Evolutionary conservation across 2,797 vertebrate genomes (phyloP).

Genomic region (Babyrousa celebensis): DNA sequence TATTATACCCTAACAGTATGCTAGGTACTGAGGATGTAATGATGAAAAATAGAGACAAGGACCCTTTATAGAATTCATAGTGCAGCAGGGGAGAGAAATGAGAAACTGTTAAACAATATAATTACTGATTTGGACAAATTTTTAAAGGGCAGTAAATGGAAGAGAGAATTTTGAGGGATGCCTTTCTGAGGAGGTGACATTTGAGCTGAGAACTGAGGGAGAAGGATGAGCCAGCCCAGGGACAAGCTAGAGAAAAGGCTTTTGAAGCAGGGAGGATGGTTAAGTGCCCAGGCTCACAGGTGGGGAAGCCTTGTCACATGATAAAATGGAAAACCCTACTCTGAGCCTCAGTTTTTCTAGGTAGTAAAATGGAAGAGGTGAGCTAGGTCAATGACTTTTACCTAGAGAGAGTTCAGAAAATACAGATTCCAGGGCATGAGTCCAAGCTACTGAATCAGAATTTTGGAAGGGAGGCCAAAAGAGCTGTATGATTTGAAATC

Average conservation of each 20-base stretch:
- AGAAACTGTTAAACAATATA: background rate
- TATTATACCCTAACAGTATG: background rate
- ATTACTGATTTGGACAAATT: background rate
- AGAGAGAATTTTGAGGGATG: background rate
- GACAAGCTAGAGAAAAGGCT: background rate
- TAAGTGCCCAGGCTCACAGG: background rate
- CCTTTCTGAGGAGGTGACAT: background rate
- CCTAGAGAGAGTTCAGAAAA: background rate
- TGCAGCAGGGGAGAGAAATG: background rate
- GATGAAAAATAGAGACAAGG: background rate
- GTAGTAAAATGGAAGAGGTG: background rate
- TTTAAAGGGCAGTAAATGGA: background rate
- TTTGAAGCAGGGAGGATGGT: background rate
- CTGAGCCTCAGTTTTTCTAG: background rate
- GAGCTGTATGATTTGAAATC: background rate
- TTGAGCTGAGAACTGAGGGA: background rate
- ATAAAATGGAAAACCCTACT: background rate
- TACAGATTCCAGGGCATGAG: background rate
- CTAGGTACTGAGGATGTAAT: background rate
- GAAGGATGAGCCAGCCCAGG: background rate
- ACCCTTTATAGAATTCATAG: background rate
- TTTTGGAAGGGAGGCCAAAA: background rate
- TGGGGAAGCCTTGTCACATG: background rate
- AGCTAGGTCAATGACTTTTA: background rate
- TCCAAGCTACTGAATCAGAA: background rate